These are phyloP conservation scores for Agelas oroides DNA, from an alignment of 37 sponge, comb jelly and placozoan genomes.

Conservation along the genomic window DNA sequence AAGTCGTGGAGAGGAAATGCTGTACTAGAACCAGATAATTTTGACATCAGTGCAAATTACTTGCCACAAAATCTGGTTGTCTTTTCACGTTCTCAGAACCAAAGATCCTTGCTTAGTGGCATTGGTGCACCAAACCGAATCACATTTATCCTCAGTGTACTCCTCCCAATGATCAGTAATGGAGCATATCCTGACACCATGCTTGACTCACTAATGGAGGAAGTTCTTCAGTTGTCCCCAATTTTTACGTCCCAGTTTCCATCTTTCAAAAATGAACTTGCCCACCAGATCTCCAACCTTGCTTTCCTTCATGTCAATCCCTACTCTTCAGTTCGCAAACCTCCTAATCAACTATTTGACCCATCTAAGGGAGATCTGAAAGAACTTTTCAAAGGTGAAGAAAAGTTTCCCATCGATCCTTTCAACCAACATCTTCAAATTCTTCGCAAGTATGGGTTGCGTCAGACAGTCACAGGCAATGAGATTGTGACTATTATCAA, in stretches of 20 bases:
- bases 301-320: too few relatives aligned
- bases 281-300: too few relatives aligned
- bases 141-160: not conserved
- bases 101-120: too few relatives aligned
- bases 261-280: too few relatives aligned
- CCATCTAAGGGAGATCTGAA: not conserved
- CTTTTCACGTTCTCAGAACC: not conserved
- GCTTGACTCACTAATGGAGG: constrained; percentile 20
- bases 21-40: constrained; percentile 24
- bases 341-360: not conserved
- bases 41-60: too few relatives aligned
- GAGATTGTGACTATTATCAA: constrained; percentile 36
- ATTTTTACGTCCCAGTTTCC: not conserved
- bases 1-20: constrained; percentile 1
- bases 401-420: not conserved
- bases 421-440: not conserved
- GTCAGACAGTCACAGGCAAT: constrained; percentile 23
- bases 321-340: not conserved
- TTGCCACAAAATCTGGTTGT: constrained; percentile 20
- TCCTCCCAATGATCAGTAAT: constrained; percentile 24
- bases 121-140: not conserved
- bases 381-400: not conserved
- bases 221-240: constrained; percentile 20
- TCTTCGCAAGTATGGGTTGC: constrained; percentile 22
- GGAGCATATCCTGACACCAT: not conserved